These are phyloP conservation scores for Synanthedon formicaeformis DNA, from an alignment of 2,888 invertebrate species.

Conservation along the genomic window DNA sequence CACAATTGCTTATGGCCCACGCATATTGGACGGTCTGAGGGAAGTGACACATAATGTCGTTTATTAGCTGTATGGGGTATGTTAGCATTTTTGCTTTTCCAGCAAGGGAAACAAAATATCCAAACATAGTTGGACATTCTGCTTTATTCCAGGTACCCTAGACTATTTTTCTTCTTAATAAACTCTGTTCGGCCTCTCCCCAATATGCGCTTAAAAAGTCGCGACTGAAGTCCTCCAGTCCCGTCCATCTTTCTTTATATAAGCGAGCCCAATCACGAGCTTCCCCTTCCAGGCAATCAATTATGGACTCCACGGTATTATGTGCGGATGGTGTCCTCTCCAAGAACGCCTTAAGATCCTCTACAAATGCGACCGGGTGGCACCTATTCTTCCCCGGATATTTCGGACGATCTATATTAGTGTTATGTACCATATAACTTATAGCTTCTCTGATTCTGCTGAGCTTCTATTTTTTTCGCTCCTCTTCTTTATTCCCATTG, in stretches of 20 bases:
- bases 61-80: too few species aligned
- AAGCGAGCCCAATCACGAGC: slow-evolving; percentile 1
- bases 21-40: too few species aligned
- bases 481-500: too few species aligned
- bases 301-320: neutral
- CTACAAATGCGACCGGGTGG: slow-evolving; percentile 2
- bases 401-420: too few species aligned
- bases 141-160: neutral
- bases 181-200: slow-evolving; percentile 1
- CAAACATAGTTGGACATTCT: neutral
- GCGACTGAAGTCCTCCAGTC: slow-evolving; percentile 1
- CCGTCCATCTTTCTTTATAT: slow-evolving; percentile 1
- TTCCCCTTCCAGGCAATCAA: slow-evolving; percentile 1
- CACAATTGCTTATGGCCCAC: too few species aligned
- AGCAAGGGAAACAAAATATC: too few species aligned
- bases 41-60: too few species aligned
- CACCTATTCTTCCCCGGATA: too few species aligned
- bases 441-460: too few species aligned
- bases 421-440: too few species aligned
- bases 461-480: too few species aligned
- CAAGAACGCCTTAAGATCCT: neutral
- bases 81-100: too few species aligned
- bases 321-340: neutral
- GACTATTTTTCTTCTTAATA: neutral
- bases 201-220: slow-evolving; percentile 1